Base-by-base conservation (phyloP, 2,797 vertebrate species). In the Podargus strigoides region DNA sequence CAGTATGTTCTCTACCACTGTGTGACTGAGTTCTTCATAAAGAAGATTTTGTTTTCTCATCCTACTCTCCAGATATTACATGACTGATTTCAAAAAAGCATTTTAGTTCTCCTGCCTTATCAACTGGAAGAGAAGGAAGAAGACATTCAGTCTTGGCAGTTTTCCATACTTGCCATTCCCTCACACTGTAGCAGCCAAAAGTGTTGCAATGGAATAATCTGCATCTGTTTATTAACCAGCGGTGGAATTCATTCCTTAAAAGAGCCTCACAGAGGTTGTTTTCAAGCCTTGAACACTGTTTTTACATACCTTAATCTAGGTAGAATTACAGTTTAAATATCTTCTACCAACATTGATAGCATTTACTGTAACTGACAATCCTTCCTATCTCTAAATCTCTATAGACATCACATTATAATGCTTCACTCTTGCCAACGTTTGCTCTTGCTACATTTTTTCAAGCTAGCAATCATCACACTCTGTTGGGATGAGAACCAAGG, bases 331-430 rank as follows among this genome's bases (percentile, higher is more conserved):
- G 74, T 92, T 90, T 94, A 42, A 93, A 72, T 69, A 49, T 77
- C 80, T 94, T 67, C 50, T 87, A 86, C 63, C 92, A 94, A 87
- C 80, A 87, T 22, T 85, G 76, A 80, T 89, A 87, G 68, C 85
- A 89, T 67, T 91, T 81, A 87, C 85, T 78, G 85, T 56, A 93
- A 92, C 79, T 94, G 95, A 95, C 92, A 96, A 91, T 55, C 58
- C 76, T 75, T 75, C 36, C 89, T 77, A 67, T 85, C 92, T 90
- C 84, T 76, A 81, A 79, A 55, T 86, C 90, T 95, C 93, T 90
- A 86, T 93, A 96, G 96, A 94, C 85, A 91, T 95, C 95, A 91
- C 87, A 96, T 96, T 96, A 96, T 96, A 96, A 96, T 96, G 94
- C 94, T 82, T 95, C 74, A 53, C 85, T 95, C 91, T 93, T 97